These are phyloP conservation scores for Carterocephalus palaemon DNA, from an alignment of 2,888 invertebrate species.

Conservation along the genomic window DNA sequence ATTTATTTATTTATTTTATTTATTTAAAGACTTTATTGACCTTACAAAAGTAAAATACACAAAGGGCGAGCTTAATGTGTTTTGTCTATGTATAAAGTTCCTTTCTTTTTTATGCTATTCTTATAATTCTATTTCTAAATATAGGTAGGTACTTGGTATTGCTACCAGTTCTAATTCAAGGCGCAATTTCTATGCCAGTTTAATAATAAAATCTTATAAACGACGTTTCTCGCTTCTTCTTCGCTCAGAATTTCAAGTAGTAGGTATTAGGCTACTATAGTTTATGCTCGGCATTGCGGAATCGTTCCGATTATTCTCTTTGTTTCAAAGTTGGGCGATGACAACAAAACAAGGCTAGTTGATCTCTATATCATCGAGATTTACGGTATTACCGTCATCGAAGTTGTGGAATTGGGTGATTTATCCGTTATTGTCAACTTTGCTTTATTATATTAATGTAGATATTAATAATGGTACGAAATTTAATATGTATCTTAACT, in stretches of 20 bases:
- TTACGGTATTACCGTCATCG: slow-evolving; percentile 27
- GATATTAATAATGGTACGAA: slow-evolving; percentile 1
- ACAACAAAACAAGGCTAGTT: slow-evolving; percentile 26
- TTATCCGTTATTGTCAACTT: slow-evolving; percentile 23
- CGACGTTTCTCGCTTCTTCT: slow-evolving; percentile 9
- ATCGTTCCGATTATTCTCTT: slow-evolving; percentile 24
- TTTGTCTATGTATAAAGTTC: too few species aligned
- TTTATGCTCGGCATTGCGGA: slow-evolving; percentile 22
- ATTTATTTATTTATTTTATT: too few species aligned
- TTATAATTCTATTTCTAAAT: too few species aligned
- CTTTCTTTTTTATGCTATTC: too few species aligned
- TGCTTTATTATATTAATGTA: slow-evolving; percentile 6
- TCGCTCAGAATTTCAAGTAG: slow-evolving; percentile 15
- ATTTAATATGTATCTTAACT: slow-evolving; percentile 10
- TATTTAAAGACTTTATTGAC: too few species aligned
- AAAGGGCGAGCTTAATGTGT: too few species aligned
- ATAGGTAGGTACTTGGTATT: too few species aligned
- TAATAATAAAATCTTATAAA: slow-evolving; percentile 19
- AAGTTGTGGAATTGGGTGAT: slow-evolving; percentile 24
- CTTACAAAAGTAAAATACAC: too few species aligned
- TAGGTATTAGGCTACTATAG: slow-evolving; percentile 23
- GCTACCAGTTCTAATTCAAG: slow-evolving; percentile 7
- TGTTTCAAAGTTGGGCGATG: slow-evolving; percentile 24
- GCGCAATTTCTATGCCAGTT: slow-evolving; percentile 12
- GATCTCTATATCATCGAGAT: slow-evolving; percentile 29